Conservation (phyloP, 2,113 vertebrate species). For the Clarias gariepinus region DNA sequence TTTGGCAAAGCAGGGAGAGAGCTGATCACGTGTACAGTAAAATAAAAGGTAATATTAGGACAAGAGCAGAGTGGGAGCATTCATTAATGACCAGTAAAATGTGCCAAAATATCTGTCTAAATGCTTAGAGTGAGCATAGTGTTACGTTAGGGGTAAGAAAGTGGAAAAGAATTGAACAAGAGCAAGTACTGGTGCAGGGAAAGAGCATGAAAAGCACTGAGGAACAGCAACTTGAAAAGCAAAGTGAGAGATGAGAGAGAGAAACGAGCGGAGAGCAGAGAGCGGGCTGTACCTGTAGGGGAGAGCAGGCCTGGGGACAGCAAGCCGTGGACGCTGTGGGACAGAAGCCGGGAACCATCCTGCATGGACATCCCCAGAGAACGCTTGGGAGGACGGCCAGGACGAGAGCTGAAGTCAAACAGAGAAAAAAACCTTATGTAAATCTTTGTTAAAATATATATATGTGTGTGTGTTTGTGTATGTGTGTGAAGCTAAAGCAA, state of each 20-base stretch:
- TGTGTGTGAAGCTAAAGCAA: too few species aligned
- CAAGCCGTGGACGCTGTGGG: constrained; percentile 83
- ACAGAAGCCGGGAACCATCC: constrained; percentile 81
- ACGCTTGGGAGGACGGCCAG: constrained; percentile 89
- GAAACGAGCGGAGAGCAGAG: background rate
- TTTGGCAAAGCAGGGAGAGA: background rate
- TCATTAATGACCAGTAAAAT: background rate
- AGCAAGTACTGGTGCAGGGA: constrained; percentile 70
- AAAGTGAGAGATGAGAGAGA: background rate
- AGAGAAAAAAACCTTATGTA: constrained; percentile 1
- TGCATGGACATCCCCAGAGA: constrained; percentile 82
- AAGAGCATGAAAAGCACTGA: background rate
- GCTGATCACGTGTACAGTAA: background rate
- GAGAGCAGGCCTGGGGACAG: constrained; percentile 85
- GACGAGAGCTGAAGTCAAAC: constrained; percentile 79
- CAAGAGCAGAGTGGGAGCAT: background rate
- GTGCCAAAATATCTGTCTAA: background rate
- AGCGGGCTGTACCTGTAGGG: constrained; percentile 78
- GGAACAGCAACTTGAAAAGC: background rate
- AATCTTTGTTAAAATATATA: background rate
- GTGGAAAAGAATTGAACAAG: constrained; percentile 65
- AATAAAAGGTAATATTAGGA: background rate
- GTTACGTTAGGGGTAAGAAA: constrained; percentile 45
- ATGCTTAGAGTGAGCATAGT: background rate
- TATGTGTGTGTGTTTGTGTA: too few species aligned